These are phyloP conservation scores for Erythrolamprus reginae DNA, from an alignment of 2,113 vertebrate genomes.

Conservation along the genomic window DNA sequence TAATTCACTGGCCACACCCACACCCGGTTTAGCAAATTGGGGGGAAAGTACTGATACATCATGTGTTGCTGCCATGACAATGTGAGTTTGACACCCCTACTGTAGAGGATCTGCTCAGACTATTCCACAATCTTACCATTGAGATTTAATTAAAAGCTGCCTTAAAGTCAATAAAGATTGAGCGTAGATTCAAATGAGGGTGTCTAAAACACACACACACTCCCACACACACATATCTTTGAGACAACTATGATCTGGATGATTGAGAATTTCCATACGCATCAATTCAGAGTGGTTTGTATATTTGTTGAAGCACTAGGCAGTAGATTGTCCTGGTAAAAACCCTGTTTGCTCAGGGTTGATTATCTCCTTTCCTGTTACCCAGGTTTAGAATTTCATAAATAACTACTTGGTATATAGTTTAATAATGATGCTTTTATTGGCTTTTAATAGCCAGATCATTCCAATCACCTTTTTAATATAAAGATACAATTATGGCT, in stretches of 20 bases:
- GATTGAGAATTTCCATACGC: too few relatives aligned
- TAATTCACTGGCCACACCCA: too few relatives aligned
- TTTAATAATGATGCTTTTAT: not conserved
- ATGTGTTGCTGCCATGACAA: too few relatives aligned
- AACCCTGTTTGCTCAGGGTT: not conserved
- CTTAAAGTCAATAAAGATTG: not conserved
- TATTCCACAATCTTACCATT: too few relatives aligned
- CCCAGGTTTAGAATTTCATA: not conserved
- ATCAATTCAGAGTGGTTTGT: not conserved
- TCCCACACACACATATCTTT: too few relatives aligned
- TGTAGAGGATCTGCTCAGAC: too few relatives aligned
- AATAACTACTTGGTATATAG: not conserved
- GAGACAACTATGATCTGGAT: too few relatives aligned
- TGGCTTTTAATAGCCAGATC: not conserved
- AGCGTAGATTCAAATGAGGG: not conserved
- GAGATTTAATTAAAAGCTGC: too few relatives aligned
- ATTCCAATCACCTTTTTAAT: not conserved
- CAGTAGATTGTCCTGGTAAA: not conserved
- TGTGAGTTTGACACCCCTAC: too few relatives aligned
- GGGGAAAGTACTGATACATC: too few relatives aligned
- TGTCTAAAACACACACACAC: too few relatives aligned
- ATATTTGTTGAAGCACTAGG: not conserved
- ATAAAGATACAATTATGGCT: not conserved
- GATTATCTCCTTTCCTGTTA: not conserved
- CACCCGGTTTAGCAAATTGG: too few relatives aligned